phyloP scores from a whole-genome alignment of 2,113 vertebrate genomes.

The Osmerus mordax region DNA sequence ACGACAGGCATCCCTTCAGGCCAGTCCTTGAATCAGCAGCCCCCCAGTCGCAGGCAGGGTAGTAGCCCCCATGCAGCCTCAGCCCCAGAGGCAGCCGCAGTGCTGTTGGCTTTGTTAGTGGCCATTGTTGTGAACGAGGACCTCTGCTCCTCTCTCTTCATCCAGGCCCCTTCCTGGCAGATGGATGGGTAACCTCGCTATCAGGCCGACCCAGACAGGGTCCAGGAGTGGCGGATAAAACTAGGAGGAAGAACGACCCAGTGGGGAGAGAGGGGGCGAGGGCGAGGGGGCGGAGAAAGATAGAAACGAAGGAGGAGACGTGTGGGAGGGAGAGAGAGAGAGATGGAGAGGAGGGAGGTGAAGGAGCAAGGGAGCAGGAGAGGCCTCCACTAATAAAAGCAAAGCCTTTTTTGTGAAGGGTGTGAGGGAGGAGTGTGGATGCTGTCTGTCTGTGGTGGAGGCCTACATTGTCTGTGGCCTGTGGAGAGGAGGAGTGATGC shows the following conservation, averaged over 20 bases:
- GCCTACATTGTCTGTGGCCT: slow-evolving; percentile 65
- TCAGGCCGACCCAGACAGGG: slow-evolving; percentile 73
- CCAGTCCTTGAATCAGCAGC: slow-evolving; percentile 25
- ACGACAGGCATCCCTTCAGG: slow-evolving; percentile 63
- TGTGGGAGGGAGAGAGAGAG: slow-evolving; percentile 20
- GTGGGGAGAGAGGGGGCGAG: slow-evolving; percentile 58
- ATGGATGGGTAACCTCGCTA: slow-evolving; percentile 76
- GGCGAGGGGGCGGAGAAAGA: slow-evolving; percentile 31
- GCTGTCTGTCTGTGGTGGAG: slow-evolving; percentile 60
- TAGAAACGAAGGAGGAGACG: slow-evolving; percentile 38
- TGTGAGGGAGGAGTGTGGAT: slow-evolving; percentile 70
- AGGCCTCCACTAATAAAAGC: slow-evolving; percentile 67
- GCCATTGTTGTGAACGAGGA: slow-evolving; percentile 79
- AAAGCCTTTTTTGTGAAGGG: slow-evolving; percentile 53
- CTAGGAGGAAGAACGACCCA: slow-evolving; percentile 75
- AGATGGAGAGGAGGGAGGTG: slow-evolving; percentile 43
- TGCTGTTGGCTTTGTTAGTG: slow-evolving; percentile 76
- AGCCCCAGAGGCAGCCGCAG: slow-evolving; percentile 43
- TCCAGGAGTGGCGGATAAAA: slow-evolving; percentile 73
- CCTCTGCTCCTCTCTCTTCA: slow-evolving; percentile 69
- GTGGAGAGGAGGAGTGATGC: slow-evolving; percentile 57
- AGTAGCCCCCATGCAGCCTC: slow-evolving; percentile 2
- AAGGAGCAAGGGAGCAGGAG: slow-evolving; percentile 54
- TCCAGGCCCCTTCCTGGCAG: slow-evolving; percentile 62
- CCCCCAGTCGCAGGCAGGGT: slow-evolving; percentile 37